phyloP scores from a whole-genome alignment of 1,140 invertebrate species.

The Asobara japonica region DNA sequence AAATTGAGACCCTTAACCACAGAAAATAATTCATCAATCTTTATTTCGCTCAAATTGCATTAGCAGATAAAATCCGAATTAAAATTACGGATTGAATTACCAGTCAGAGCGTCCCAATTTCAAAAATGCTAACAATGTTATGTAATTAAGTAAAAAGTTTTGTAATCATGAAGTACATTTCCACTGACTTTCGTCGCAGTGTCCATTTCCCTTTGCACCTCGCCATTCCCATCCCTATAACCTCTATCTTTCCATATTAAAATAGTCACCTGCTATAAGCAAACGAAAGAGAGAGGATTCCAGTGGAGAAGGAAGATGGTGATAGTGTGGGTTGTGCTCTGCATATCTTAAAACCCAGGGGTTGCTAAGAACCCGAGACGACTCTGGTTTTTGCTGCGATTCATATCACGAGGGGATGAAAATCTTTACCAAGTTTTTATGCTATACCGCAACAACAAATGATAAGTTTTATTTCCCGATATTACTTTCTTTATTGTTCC shows the following conservation, averaged over 20 bases:
- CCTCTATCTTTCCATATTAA: conserved; percentile 27
- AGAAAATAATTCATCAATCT: no score
- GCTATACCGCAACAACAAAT: neutral
- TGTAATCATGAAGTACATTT: conserved; percentile 58
- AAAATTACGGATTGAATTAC: conserved; percentile 49
- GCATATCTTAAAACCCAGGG: conserved; percentile 34
- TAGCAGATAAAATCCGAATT: conserved; percentile 37
- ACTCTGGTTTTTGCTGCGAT: conserved; percentile 14
- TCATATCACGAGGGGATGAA: conserved; percentile 19
- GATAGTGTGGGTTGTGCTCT: conserved; percentile 28
- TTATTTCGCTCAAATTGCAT: neutral
- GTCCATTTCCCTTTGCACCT: conserved; percentile 8
- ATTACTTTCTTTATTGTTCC: neutral
- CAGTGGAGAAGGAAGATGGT: neutral
- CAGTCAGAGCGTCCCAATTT: conserved; percentile 50
- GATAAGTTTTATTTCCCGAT: neutral
- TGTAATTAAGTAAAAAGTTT: conserved; percentile 60
- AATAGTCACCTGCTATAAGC: conserved; percentile 30
- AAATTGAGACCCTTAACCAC: no score
- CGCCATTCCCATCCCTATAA: conserved; percentile 6
- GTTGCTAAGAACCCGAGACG: neutral
- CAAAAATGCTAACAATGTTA: conserved; percentile 60
- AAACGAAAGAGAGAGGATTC: neutral
- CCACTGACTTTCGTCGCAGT: conserved; percentile 21
- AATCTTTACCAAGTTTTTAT: neutral